phyloP scores from a whole-genome alignment of 2,888 invertebrate genomes.

The Drosophila parthenogenetica region DNA sequence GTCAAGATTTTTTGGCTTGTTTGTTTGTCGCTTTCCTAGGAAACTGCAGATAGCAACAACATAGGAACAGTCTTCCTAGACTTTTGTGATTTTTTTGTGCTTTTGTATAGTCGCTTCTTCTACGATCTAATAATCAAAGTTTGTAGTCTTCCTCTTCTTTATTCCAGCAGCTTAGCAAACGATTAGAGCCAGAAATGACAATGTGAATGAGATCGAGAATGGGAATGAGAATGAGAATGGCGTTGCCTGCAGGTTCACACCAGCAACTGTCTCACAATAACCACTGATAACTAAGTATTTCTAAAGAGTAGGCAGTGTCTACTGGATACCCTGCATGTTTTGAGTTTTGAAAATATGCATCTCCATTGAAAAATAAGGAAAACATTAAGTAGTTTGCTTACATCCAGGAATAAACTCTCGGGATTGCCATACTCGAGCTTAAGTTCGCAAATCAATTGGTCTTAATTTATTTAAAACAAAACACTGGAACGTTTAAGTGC shows the following conservation, averaged over 20 bases:
- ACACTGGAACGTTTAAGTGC: too few relatives aligned
- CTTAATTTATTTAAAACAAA: too few relatives aligned
- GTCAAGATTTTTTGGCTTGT: constrained; percentile 58
- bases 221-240: constrained; percentile 53
- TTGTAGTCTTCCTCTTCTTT: constrained; percentile 36
- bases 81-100: constrained; percentile 49
- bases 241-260: constrained; percentile 64
- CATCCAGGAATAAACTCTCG: too few relatives aligned
- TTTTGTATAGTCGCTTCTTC: constrained; percentile 29
- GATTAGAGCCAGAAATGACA: constrained; percentile 58
- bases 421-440: too few relatives aligned
- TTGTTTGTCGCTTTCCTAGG: constrained; percentile 57
- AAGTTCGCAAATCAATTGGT: too few relatives aligned
- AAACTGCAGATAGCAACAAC: constrained; percentile 50
- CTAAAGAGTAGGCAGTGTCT: constrained; percentile 4
- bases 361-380: too few relatives aligned
- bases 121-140: constrained; percentile 62
- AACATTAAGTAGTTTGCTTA: too few relatives aligned
- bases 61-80: constrained; percentile 12
- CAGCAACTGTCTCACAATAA: constrained; percentile 49
- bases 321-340: constrained; percentile 23
- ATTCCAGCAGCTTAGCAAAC: constrained; percentile 62
- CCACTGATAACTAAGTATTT: constrained; percentile 56
- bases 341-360: background rate
- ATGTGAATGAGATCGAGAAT: constrained; percentile 13